Conservation (phyloP, 2,113 vertebrate genomes). For the Brachyhypopomus occidentalis region DNA sequence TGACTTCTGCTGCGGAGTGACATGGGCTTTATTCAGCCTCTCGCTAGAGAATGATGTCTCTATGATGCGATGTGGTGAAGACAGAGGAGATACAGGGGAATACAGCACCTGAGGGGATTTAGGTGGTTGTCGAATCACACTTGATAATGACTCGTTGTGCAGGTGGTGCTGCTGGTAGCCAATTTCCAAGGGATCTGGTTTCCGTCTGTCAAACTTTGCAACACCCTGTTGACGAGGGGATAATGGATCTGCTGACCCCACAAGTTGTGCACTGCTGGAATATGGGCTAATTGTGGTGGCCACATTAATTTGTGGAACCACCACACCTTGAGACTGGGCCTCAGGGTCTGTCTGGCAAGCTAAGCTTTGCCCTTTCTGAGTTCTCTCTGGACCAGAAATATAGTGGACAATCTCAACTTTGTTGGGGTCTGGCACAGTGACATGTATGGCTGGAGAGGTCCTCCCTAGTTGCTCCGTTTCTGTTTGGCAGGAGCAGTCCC, state of each 20-base stretch:
- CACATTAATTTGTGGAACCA: constrained; percentile 86
- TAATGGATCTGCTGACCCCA: constrained; percentile 78
- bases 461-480: constrained; percentile 81
- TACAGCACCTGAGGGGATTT: constrained; percentile 97
- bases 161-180: constrained; percentile 92
- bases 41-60: constrained; percentile 90
- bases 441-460: constrained; percentile 90
- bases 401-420: constrained; percentile 94
- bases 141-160: constrained; percentile 88
- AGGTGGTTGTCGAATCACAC: constrained; percentile 88
- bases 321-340: constrained; percentile 83
- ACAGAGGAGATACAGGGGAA: constrained; percentile 93
- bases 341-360: constrained; percentile 95
- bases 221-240: constrained; percentile 76
- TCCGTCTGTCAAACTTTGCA: constrained; percentile 88
- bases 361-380: constrained; percentile 88
- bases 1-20: constrained; percentile 95
- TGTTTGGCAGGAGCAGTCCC: constrained; percentile 86
- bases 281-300: constrained; percentile 90
- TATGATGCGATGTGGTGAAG: constrained; percentile 91
- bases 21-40: constrained; percentile 94
- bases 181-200: constrained; percentile 93
- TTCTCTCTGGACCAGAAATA: constrained; percentile 95
- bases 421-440: constrained; percentile 86
- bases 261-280: constrained; percentile 83